Base-by-base conservation (phyloP, 1,140 invertebrate species). In the Diploscapter pachys region DNA sequence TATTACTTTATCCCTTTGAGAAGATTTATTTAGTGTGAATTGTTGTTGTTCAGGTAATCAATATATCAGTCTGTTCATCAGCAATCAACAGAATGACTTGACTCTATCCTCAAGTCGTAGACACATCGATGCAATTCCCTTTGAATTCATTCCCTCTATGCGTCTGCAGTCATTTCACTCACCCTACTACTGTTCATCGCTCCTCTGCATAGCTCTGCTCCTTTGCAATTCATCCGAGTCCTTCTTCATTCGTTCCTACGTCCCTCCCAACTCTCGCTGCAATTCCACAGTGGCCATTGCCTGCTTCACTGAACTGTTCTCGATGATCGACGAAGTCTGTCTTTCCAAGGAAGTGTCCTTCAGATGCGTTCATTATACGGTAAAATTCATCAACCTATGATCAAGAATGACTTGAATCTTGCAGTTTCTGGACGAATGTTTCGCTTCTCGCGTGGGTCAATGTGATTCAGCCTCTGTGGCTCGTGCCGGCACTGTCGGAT, bases 381-480 rank as follows among this genome's bases (percentile, higher is more conserved):
- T 74, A 64, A 2, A 31, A 71, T 51, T 72, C 52, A 52, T 63
- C 48, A 9, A 63, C 63, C n/a, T 13, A 31, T 56, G 31, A n/a
- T 13, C 49, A 5, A 13, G 54, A 65, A 53, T 4, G 31, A 3
- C 50, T n/a, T 11, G 9, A 59, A 6, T 5, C 51, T 61, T 75
- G 53, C 61, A 76, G 75, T 76, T 76, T 50, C 63, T 76, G 9
- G 75, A 76, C 48, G 68, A 72, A 52, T 76, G 75, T 52, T 76
- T 76, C 64, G 70, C 64, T 62, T 56, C 68, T 4, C 53, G 63
- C n/a, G 75, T 71, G 48, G 75, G 75, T 0, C 71, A 71, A 53
- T 76, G 75, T 55, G 52, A 71, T 53, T 63, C 75, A 1, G 63
- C 13, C 1, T 52, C 64, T 4, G 75, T 76, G 6, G 75, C 62